Conservation (phyloP, 2,888 invertebrate species). For the Acleris laterana region DNA sequence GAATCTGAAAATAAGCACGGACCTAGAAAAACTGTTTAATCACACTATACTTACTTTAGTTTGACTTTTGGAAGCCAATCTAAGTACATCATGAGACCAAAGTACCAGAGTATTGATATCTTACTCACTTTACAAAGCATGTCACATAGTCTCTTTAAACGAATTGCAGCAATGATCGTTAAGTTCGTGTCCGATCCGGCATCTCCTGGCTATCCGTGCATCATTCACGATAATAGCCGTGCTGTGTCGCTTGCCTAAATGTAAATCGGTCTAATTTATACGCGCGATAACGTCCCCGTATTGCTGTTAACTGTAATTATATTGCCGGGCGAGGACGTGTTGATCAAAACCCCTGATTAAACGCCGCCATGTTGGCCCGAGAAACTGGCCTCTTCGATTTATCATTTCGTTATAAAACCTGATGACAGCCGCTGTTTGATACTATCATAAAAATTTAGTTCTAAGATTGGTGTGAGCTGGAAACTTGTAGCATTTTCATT, state of each 20-base stretch:
- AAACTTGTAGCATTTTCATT: too few relatives aligned
- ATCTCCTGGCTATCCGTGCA: constrained; percentile 73
- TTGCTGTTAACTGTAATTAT: constrained; percentile 84
- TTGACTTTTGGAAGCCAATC: too few relatives aligned
- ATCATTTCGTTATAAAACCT: constrained; percentile 27
- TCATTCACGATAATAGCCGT: constrained; percentile 78
- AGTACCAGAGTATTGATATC: too few relatives aligned
- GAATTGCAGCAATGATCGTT: constrained; percentile 17
- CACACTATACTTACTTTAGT: too few relatives aligned
- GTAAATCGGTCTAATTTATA: constrained; percentile 84
- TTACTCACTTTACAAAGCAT: background rate
- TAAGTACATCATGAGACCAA: too few relatives aligned
- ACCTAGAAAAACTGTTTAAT: too few relatives aligned
- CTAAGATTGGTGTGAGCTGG: too few relatives aligned
- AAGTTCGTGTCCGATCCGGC: constrained; percentile 5
- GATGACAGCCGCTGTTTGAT: constrained; percentile 1
- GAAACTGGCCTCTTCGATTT: constrained; percentile 53
- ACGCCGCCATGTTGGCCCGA: constrained; percentile 65
- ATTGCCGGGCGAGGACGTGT: constrained; percentile 82
- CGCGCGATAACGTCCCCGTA: constrained; percentile 82
- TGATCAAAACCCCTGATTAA: constrained; percentile 82
- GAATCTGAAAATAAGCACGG: too few relatives aligned
- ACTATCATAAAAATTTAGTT: too few relatives aligned
- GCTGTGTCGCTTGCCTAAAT: constrained; percentile 76
- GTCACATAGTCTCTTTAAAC: constrained; percentile 6